Evolutionary conservation across 2,797 vertebrate species (phyloP), one percentile per base, ranked within the genome.

Genomic region (Eleutherodactylus coqui): DNA sequence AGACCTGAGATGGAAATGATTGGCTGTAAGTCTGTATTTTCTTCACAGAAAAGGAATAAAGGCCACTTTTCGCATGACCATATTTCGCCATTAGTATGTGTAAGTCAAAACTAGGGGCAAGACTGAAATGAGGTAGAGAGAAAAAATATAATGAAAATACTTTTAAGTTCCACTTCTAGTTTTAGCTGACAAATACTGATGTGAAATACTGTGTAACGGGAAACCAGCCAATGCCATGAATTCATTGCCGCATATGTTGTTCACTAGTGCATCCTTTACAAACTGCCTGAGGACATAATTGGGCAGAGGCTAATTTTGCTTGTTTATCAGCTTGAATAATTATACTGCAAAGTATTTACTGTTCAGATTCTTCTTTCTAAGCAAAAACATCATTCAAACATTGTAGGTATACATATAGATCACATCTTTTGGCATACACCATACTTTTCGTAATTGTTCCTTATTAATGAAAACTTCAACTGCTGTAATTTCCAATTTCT

Each of bases 401-500:
- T 69, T 41, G 19, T 34, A 34, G 21, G 17, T 2, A 17, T 67
- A 67, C 34, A 36, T 36, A 9, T 36, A 6, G 32, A 24, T 69
- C 36, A 67, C 19, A 38, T 69, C 9, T 38, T 38, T 38, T 69
- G 34, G 17, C 67, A 38, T 69, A 38, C 16, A 69, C 2, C 36
- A 24, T 69, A 38, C 19, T 69, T 64, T 64, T 64, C 62, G 19
- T 69, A 69, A 69, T 24, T 41, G 34, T 69, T 69, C 19, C 32
- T 41, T 13, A 69, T 36, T 32, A 69, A 67, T 13, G 27, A 67
- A 69, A 69, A 34, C 34, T 10, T 67, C 29, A 67, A 21, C 67
- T 69, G 34, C 34, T 69, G 67, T 69, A 69, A 69, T 38, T 38
- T 69, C 34, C 67, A 14, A 69, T 69, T 69, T 69, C 34, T 69